A percentile compares a stretch with the other conserved stretches of the same genome.
Evolutionary conservation across 92 coral and sea anemone species (phyloP).

Genomic region (Epizoanthus ramosus): DNA sequence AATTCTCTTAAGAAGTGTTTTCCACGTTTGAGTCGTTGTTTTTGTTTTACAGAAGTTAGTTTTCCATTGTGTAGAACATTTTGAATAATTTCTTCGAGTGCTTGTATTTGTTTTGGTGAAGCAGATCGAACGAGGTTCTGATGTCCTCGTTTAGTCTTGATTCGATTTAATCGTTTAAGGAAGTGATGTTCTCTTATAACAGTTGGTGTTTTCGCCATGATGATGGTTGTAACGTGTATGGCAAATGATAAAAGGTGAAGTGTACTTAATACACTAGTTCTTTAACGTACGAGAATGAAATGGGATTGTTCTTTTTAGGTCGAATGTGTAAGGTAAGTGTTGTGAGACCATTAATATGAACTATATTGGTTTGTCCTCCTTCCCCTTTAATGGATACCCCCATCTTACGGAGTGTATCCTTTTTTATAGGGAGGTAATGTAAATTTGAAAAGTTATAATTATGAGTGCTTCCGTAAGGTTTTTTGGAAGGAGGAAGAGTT

Average conservation of each 20-base stretch:
- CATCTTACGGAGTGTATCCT: background rate
- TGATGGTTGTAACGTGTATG: background rate
- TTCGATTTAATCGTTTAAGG: background rate
- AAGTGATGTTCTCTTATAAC: constrained; percentile 11
- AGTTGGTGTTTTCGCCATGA: background rate
- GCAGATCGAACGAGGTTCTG: background rate
- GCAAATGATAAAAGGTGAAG: background rate
- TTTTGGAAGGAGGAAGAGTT: background rate
- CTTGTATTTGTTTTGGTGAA: constrained; percentile 4
- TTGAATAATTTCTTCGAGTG: constrained; percentile 12
- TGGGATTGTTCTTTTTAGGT: background rate
- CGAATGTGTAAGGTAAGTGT: background rate
- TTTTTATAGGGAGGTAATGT: background rate
- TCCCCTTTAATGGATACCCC: background rate
- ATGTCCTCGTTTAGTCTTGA: background rate
- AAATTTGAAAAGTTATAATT: no score
- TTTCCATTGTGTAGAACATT: constrained; percentile 1
- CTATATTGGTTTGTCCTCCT: background rate
- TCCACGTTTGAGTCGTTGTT: constrained; percentile 1
- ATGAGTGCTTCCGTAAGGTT: no score
- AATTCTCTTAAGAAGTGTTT: constrained; percentile 4
- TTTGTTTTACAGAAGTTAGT: background rate
- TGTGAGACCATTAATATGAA: background rate
- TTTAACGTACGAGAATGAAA: background rate
- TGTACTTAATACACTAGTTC: background rate